phyloP scores from a whole-genome alignment of 2,888 invertebrate genomes.

The Conistra vaccinii region DNA sequence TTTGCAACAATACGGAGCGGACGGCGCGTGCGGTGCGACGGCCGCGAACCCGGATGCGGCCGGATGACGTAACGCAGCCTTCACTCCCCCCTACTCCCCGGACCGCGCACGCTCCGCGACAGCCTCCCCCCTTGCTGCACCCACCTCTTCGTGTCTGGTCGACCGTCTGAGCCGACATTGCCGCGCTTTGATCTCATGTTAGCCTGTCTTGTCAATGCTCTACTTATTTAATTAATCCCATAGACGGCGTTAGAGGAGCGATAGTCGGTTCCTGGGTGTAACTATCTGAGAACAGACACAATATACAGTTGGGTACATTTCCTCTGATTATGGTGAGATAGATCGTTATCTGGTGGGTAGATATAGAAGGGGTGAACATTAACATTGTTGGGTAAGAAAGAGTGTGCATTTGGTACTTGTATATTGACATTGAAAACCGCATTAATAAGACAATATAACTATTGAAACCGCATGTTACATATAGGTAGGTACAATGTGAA shows the following conservation, averaged over 20 bases:
- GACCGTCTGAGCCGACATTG: slow-evolving; percentile 81
- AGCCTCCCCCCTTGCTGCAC: slow-evolving; percentile 68
- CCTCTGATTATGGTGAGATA: slow-evolving; percentile 51
- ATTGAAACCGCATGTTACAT: background rate
- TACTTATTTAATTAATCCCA: slow-evolving; percentile 76
- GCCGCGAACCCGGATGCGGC: slow-evolving; percentile 90
- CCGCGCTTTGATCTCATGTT: slow-evolving; percentile 76
- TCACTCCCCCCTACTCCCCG: slow-evolving; percentile 68
- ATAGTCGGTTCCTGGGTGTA: slow-evolving; percentile 55
- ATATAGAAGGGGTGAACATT: slow-evolving; percentile 46
- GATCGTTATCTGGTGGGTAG: slow-evolving; percentile 53
- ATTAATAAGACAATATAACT: slow-evolving; percentile 5
- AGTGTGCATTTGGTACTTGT: background rate
- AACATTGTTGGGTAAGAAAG: slow-evolving; percentile 28
- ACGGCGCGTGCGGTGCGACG: slow-evolving; percentile 85
- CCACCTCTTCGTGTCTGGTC: slow-evolving; percentile 82
- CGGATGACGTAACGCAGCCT: slow-evolving; percentile 87
- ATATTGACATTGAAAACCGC: slow-evolving; percentile 17
- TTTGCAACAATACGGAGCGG: slow-evolving; percentile 70
- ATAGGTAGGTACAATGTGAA: background rate
- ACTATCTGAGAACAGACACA: slow-evolving; percentile 57
- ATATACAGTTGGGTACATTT: slow-evolving; percentile 58
- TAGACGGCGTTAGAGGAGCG: slow-evolving; percentile 63
- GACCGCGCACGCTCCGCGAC: slow-evolving; percentile 62
- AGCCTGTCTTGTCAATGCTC: slow-evolving; percentile 66